Evolutionary conservation across 92 coral and sea anemone genomes (phyloP).

Genomic region (Epizoanthus illoricatus): DNA sequence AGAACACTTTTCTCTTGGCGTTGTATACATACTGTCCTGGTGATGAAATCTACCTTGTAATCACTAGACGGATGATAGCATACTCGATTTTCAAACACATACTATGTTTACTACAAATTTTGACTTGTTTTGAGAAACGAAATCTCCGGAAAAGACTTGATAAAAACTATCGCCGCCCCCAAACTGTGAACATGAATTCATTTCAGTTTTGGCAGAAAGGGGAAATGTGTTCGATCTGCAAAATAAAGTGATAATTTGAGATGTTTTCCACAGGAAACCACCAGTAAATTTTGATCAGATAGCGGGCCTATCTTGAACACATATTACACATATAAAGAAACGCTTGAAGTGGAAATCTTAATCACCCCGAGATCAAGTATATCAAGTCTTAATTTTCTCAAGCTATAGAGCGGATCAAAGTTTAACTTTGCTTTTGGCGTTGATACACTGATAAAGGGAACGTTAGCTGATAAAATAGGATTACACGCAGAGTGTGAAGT

Average conservation of each 20-base stretch:
- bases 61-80: constrained; percentile 77
- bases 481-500: constrained; percentile 37
- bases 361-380: constrained; percentile 53
- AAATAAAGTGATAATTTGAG: constrained; percentile 81
- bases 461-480: constrained; percentile 36
- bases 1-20: constrained; percentile 66
- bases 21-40: constrained; percentile 77
- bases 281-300: constrained; percentile 77
- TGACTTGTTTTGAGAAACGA: constrained; percentile 66
- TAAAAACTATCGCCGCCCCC: constrained; percentile 61
- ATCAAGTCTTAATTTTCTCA: constrained; percentile 37
- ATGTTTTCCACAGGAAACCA: constrained; percentile 87
- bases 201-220: constrained; percentile 52
- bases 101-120: constrained; percentile 67
- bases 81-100: constrained; percentile 76
- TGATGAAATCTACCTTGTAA: constrained; percentile 88
- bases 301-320: constrained; percentile 67
- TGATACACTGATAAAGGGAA: constrained; percentile 34
- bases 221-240: constrained; percentile 45
- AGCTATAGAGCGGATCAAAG: constrained; percentile 41
- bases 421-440: constrained; percentile 42
- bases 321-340: constrained; percentile 56
- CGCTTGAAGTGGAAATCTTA: constrained; percentile 52
- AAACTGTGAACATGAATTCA: constrained; percentile 49
- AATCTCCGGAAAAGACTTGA: constrained; percentile 49